Evolutionary conservation across 2,888 invertebrate genomes (phyloP), one percentile per base, ranked within the genome.

Genomic region (Diogma glabrata): DNA sequence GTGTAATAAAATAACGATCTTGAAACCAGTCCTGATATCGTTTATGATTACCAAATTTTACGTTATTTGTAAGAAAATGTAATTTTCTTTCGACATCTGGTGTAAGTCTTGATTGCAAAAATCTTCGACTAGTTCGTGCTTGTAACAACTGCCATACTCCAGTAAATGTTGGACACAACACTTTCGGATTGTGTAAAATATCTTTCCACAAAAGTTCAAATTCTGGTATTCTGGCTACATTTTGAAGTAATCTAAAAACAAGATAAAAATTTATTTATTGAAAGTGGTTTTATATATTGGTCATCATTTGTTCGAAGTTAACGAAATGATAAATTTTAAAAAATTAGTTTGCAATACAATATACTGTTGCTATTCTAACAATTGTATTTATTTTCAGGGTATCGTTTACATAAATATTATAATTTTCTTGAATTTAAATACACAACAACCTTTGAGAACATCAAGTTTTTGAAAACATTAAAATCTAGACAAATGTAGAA

Each of bases 1-100:
- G 76, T 3, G 81, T 81, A 33, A 78, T 72, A 59, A 83, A 73
- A 63, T 81, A 82, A 75, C 81, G 72, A 61, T 76, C 74, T 61
- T 80, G 80, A 67, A 82, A 81, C 82, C 82, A 82, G 60, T 82
- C 81, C 63, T 82, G 80, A 61, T 82, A 82, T 36, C 48, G 71
- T 62, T 81, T 82, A 54, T 81, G 81, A 57, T 75, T 74, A 16
- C 81, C 81, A 69, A 81, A 80, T 59, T 75, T 74, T 7, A 81
- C 79, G 36, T 71, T 67, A 14, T 71, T 72, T 14, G 79, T 77
- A 12, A 82, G 65, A 61, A 80, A 82, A 50, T 72, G 72, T 33
- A 82, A 67, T 67, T 82, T 83, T 52, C 75, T 75, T 61, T 82
- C 82, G 72, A 83, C 77, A 58, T 81, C 81, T 23, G 80, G 80